A percentile compares a stretch with the other conserved stretches of the same genome.
Evolutionary conservation across 2,113 vertebrate species (phyloP).

Genomic region (Gymnobelideus leadbeateri): DNA sequence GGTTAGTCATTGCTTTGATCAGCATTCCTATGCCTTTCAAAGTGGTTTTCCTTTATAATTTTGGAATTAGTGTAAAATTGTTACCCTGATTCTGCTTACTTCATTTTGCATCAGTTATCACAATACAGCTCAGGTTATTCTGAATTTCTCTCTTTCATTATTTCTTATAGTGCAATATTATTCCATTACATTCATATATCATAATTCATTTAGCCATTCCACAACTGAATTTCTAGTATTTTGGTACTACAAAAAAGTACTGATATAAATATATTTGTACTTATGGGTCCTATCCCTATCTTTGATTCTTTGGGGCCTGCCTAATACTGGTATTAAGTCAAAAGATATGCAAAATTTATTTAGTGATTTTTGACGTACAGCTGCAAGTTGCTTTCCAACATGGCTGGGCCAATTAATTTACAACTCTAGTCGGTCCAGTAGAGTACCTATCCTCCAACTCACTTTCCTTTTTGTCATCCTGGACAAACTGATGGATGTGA

Average conservation of each 20-base stretch:
- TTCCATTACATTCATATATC: neutral
- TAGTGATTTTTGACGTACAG: neutral
- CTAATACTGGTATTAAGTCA: neutral
- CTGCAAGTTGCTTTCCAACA: neutral
- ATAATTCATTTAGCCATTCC: too few species aligned
- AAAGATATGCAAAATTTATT: neutral
- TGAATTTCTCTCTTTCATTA: neutral
- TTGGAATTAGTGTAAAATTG: neutral
- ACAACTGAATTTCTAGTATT: neutral
- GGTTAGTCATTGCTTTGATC: neutral
- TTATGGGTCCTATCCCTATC: neutral
- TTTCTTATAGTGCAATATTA: neutral
- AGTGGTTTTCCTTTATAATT: neutral
- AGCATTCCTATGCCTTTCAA: neutral
- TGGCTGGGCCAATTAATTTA: neutral
- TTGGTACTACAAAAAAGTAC: neutral
- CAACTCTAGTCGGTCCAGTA: neutral
- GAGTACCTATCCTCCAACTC: neutral
- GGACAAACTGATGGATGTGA: neutral
- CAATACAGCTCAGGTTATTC: neutral
- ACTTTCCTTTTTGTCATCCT: neutral
- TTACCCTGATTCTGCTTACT: neutral
- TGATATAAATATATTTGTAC: neutral
- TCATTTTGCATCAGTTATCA: neutral
- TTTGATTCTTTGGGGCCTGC: neutral